Evolutionary conservation across 1,140 invertebrate genomes (phyloP).

Genomic region (Sarcophaga bullata): DNA sequence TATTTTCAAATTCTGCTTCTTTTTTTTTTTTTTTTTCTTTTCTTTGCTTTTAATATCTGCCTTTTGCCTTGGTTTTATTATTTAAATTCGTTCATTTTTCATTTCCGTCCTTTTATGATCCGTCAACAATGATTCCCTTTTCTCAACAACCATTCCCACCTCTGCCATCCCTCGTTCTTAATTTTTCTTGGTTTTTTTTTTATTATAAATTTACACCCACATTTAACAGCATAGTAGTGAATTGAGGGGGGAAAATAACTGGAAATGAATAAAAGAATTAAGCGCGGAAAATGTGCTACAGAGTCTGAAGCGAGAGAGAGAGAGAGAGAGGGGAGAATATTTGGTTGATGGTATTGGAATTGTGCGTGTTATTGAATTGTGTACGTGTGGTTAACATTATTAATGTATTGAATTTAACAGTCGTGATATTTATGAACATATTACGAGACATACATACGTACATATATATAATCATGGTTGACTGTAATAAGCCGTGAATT

Average conservation of each 20-base stretch:
- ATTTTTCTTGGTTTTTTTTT: neutral
- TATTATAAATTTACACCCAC: slow-evolving; percentile 10
- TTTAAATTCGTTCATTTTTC: slow-evolving; percentile 21
- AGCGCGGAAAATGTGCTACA: too few species aligned
- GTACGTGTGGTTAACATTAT: slow-evolving; percentile 11
- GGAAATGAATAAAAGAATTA: too few species aligned
- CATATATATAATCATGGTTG: too few species aligned
- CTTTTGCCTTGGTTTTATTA: slow-evolving; percentile 21
- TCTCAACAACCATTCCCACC: too few species aligned
- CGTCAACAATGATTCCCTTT: neutral
- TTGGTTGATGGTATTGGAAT: neutral
- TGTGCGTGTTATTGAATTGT: slow-evolving; percentile 20
- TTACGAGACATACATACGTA: neutral
- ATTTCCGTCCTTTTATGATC: slow-evolving; percentile 22
- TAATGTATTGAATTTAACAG: slow-evolving; percentile 38
- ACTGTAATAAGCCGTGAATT: too few species aligned
- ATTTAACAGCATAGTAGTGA: too few species aligned
- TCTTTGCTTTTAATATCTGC: neutral
- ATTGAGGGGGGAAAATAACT: too few species aligned
- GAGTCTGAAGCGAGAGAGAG: neutral
- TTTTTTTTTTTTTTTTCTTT: neutral
- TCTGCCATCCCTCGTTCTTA: neutral
- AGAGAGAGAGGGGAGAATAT: neutral
- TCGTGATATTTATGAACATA: slow-evolving; percentile 3
- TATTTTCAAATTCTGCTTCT: neutral